Evolutionary conservation across 2,113 vertebrate species (phyloP).

Genomic region (Pungitius pungitius): DNA sequence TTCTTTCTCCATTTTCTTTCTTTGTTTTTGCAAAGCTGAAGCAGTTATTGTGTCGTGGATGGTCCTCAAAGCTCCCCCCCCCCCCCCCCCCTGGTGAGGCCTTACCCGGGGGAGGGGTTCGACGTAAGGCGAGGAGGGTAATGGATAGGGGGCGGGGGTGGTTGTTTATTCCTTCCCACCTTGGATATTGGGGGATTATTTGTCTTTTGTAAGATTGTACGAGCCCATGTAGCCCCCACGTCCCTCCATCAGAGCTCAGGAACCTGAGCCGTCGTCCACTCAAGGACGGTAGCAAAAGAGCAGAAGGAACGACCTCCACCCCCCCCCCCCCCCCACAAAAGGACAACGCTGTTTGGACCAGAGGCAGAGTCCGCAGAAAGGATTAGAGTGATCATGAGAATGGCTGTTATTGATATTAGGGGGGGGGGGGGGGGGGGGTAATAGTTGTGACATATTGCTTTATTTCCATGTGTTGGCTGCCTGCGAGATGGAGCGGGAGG

Average conservation of each 20-base stretch:
- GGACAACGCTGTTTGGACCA: conserved; percentile 22
- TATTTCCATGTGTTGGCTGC: conserved; percentile 96
- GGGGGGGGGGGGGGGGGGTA: conserved; percentile 56
- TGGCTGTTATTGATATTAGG: conserved; percentile 74
- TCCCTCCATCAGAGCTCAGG: conserved; percentile 44
- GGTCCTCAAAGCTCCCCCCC: conserved; percentile 64
- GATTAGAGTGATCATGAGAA: conserved; percentile 71
- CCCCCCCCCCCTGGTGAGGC: too few relatives aligned
- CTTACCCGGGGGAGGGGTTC: conserved; percentile 32
- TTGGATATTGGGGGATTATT: conserved; percentile 42
- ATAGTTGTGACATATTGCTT: conserved; percentile 64
- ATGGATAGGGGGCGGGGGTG: conserved; percentile 2
- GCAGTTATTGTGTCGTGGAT: conserved; percentile 70
- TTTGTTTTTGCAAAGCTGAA: conserved; percentile 80
- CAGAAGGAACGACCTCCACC: conserved; percentile 34
- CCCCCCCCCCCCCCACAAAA: background rate
- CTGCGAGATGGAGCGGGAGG: conserved; percentile 95
- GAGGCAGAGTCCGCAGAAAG: conserved; percentile 62
- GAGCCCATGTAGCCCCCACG: conserved; percentile 30
- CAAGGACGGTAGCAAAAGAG: conserved; percentile 42
- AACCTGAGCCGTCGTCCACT: conserved; percentile 28
- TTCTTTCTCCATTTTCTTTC: conserved; percentile 37
- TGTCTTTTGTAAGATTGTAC: conserved; percentile 37
- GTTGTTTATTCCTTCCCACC: conserved; percentile 22
- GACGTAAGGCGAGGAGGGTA: conserved; percentile 59